Evolutionary conservation across 37 sponge, comb jelly and placozoan species (phyloP), one percentile per base, ranked within the genome.

Genomic region (Petrosia ficiformis): DNA sequence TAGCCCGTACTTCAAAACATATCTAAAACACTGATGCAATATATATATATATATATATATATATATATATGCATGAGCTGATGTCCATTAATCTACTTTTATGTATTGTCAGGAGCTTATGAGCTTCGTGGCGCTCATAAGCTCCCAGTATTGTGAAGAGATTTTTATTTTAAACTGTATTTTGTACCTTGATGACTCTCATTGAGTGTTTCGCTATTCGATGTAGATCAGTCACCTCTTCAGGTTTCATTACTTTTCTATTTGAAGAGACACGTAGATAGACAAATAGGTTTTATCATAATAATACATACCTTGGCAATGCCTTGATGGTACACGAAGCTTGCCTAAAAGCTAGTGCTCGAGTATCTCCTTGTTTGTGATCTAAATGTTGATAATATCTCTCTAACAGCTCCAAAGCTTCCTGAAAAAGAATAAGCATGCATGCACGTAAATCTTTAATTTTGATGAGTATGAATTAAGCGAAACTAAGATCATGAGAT

Each of bases 381-480:
- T 74, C 86, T 4, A 85, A 10, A n/a, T 70, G 59, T 1, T 66
- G 59, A 36, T 73, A 67, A 44, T 78, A 73, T 43, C 57, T 59
- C 80, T 85, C 86, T 21, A 85, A 70, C 68, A 73, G 24, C 44
- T 79, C 80, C 40, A 85, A 42, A 1, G 86, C 86, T 29, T 85
- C 80, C 86, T 85, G 31, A 33, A 76, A n/a, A n/a, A n/a, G n/a
- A n/a, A n/a, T n/a, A n/a, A n/a, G n/a, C n/a, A n/a, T n/a, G n/a
- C n/a, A n/a, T n/a, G n/a, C n/a, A n/a, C n/a, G n/a, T n/a, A n/a
- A n/a, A n/a, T n/a, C n/a, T n/a, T n/a, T n/a, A n/a, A n/a, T n/a
- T n/a, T n/a, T n/a, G n/a, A n/a, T n/a, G n/a, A n/a, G n/a, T n/a
- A n/a, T n/a, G n/a, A n/a, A n/a, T n/a, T n/a, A n/a, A n/a, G n/a